Evolutionary conservation across 1,140 invertebrate species (phyloP).

Genomic region (Maconellicoccus hirsutus): DNA sequence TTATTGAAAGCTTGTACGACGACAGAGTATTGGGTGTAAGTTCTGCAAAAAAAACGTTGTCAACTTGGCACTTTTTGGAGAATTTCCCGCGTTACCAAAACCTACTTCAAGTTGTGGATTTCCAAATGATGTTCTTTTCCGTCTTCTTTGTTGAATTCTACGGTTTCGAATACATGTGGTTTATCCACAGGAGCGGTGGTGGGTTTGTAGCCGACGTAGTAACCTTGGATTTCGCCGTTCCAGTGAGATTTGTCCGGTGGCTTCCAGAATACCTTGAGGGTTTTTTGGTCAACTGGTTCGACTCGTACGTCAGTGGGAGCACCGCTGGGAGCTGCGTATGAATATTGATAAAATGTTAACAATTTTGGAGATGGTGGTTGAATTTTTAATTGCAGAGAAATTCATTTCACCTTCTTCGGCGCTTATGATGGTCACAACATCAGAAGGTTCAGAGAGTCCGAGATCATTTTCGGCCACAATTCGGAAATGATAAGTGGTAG

Average conservation of each 20-base stretch:
- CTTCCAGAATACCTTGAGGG: conserved; percentile 87
- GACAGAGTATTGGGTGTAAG: conserved; percentile 88
- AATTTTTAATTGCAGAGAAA: not conserved
- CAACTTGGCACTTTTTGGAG: no score
- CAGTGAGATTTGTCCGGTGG: conserved; percentile 75
- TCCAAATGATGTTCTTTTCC: conserved; percentile 77
- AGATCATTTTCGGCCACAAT: conserved; percentile 92
- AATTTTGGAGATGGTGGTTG: not conserved
- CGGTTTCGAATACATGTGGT: conserved; percentile 80
- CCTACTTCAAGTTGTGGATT: conserved; percentile 63
- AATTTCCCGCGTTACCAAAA: no score
- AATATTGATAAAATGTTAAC: conserved; percentile 17
- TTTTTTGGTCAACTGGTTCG: conserved; percentile 83
- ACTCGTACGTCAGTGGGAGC: conserved; percentile 72
- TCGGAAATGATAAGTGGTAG: conserved; percentile 81
- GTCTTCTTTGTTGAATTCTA: conserved; percentile 82
- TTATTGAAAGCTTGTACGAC: conserved; percentile 93
- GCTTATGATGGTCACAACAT: conserved; percentile 84
- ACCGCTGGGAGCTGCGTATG: conserved; percentile 54
- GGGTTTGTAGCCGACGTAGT: conserved; percentile 82
- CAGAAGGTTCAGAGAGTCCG: conserved; percentile 79
- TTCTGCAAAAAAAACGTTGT: conserved; percentile 38
- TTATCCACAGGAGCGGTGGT: conserved; percentile 57
- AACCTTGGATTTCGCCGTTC: conserved; percentile 86
- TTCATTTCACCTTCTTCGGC: conserved; percentile 74